Evolutionary conservation across 2,888 invertebrate species (phyloP), one percentile per base, ranked within the genome.

Genomic region (Drosophila diplacantha): DNA sequence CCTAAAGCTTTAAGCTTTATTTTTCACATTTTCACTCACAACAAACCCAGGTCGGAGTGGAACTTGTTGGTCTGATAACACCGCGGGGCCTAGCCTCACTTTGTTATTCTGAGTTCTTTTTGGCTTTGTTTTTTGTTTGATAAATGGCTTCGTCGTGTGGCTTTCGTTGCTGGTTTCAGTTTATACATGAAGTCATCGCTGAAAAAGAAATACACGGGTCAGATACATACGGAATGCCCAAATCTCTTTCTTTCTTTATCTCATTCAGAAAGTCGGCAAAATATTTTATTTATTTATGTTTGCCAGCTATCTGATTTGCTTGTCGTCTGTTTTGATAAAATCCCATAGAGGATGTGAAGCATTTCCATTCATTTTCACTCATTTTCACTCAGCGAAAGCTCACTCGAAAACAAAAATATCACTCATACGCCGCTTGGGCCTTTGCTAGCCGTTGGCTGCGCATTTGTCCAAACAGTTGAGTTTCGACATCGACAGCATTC

Each of bases 401-500:
- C 81, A 68, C 71, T 65, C 65, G 31, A 53, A 32, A 34, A 34
- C 41, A 6, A 54, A 47, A 82, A 82, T 60, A 83, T 81, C 75
- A 75, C 78, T 82, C 78, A 78, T 83, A 82, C 81, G 83, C 73
- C 71, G 81, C 81, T 60, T 78, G 75, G 66, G 80, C 74, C 70
- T 68, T 69, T 50, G 51, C 54, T 54, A 60, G 53, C 54, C 62
- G 55, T 64, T 65, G 47, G 51, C 76, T 81, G 83, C 75, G 79
- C 69, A 64, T 70, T 80, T 73, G 74, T 57, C 71, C 80, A 83
- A 80, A 74, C 82, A 82, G 85, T 84, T 73, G 74, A 77, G 75
- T 74, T 58, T 72, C 61, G 71, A 73, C 84, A 76, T 55, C 59
- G 74, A 62, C 78, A 66, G 74, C 64, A 76, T 77, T 75, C 72